Evolutionary conservation across 2,113 vertebrate species (phyloP).

Genomic region (Theropithecus gelada): DNA sequence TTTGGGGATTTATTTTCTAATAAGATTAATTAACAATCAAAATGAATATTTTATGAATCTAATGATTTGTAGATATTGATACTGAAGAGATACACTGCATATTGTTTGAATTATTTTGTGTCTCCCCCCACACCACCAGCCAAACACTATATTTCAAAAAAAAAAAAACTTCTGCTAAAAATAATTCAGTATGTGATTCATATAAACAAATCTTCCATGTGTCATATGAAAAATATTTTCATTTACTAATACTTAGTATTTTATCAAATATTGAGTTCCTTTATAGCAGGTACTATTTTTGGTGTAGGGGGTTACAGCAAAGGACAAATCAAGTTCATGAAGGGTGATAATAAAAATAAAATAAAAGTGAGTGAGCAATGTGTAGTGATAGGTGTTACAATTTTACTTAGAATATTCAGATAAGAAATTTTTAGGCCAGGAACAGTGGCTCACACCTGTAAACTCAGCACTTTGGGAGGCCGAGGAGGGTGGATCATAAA

Average conservation of each 20-base stretch:
- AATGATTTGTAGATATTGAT: neutral
- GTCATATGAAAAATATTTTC: neutral
- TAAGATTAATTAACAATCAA: neutral
- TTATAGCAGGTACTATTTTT: neutral
- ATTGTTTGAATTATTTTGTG: neutral
- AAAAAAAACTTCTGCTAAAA: neutral
- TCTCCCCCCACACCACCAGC: neutral
- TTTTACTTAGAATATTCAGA: neutral
- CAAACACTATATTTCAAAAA: neutral
- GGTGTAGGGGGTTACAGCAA: neutral
- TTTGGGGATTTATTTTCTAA: neutral
- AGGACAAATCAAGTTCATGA: neutral
- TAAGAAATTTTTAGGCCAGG: rapidly evolving
- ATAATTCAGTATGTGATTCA: neutral
- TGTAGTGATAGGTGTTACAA: neutral
- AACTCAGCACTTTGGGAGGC: too few relatives aligned
- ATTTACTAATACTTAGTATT: neutral
- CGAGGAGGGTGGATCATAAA: too few relatives aligned
- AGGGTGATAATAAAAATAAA: neutral
- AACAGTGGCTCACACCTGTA: too few relatives aligned
- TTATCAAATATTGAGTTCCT: neutral
- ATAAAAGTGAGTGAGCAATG: neutral
- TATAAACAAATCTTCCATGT: neutral
- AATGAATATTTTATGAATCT: neutral
- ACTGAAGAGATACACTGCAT: neutral